These are phyloP conservation scores for Panagrolaimus sp. DNA, from an alignment of 1,140 invertebrate species.

Conservation along the genomic window DNA sequence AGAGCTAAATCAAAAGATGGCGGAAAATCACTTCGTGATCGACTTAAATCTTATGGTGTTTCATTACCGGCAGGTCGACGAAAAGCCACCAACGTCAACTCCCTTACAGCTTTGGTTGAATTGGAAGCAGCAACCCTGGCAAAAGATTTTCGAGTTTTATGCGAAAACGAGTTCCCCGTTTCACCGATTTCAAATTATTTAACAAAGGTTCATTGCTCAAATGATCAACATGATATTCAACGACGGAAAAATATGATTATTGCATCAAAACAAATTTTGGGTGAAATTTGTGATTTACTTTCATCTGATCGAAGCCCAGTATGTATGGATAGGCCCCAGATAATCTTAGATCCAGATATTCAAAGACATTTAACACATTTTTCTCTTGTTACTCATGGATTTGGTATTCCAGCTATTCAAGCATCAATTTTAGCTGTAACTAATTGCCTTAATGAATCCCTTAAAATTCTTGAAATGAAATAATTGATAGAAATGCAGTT, in stretches of 20 bases:
- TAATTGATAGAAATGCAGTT: too few relatives aligned
- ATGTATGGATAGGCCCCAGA: constrained; percentile 87
- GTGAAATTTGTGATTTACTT: constrained; percentile 91
- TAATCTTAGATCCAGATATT: constrained; percentile 83
- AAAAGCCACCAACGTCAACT: constrained; percentile 96
- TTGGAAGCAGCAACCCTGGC: constrained; percentile 95
- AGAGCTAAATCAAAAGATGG: constrained; percentile 98
- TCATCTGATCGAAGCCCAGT: constrained; percentile 82
- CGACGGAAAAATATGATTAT: constrained; percentile 24
- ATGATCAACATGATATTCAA: constrained; percentile 16
- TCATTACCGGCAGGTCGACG: constrained; percentile 91
- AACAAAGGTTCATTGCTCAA: background rate
- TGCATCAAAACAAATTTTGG: constrained; percentile 71
- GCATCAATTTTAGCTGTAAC: constrained; percentile 68
- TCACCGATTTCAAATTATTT: constrained; percentile 40
- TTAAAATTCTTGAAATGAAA: constrained; percentile 23
- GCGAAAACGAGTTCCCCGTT: constrained; percentile 96
- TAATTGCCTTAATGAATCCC: constrained; percentile 21
- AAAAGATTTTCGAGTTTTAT: constrained; percentile 92
- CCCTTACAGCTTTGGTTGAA: constrained; percentile 95
- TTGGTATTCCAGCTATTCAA: constrained; percentile 90
- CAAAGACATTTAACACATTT: constrained; percentile 94
- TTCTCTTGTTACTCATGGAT: constrained; percentile 87
- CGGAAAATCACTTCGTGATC: constrained; percentile 85
- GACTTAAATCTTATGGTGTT: constrained; percentile 96